These are phyloP conservation scores for Hybognathus amarus DNA, from an alignment of 2,797 vertebrate genomes.

Conservation along the genomic window DNA sequence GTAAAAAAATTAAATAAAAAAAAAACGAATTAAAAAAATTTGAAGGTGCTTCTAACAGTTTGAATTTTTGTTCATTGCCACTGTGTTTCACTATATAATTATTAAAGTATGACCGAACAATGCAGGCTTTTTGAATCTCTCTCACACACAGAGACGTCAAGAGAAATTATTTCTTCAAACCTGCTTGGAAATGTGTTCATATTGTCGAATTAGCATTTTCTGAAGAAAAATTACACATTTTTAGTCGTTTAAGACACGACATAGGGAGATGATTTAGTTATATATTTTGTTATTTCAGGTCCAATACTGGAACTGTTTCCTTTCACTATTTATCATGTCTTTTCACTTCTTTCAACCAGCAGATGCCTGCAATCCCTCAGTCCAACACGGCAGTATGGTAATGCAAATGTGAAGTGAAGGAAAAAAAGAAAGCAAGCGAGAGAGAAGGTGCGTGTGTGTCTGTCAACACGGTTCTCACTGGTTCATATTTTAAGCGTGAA, in stretches of 20 bases:
- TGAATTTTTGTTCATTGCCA: background rate
- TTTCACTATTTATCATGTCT: conserved; percentile 35
- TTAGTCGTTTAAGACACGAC: background rate
- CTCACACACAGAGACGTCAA: background rate
- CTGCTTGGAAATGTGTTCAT: conserved; percentile 28
- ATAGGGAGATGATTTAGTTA: conserved; percentile 11
- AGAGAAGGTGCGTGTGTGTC: conserved; percentile 21
- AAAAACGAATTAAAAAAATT: too few species aligned
- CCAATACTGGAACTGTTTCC: background rate
- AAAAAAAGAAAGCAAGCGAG: background rate
- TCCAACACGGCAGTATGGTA: background rate
- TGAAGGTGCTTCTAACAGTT: background rate
- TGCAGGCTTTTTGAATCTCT: conserved; percentile 11
- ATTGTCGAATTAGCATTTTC: conserved; percentile 14
- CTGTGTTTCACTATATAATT: background rate
- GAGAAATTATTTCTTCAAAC: conserved; percentile 21
- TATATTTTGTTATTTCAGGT: conserved; percentile 30
- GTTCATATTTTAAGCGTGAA: conserved; percentile 51
- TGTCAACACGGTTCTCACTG: conserved; percentile 29
- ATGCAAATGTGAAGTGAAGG: conserved; percentile 37
- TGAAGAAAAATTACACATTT: background rate
- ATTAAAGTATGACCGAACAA: conserved; percentile 27
- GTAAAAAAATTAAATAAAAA: too few species aligned
- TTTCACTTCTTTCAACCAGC: conserved; percentile 11
- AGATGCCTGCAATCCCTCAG: conserved; percentile 19